Evolutionary conservation across 2,113 vertebrate species (phyloP).

Genomic region (Anguilla japonica): DNA sequence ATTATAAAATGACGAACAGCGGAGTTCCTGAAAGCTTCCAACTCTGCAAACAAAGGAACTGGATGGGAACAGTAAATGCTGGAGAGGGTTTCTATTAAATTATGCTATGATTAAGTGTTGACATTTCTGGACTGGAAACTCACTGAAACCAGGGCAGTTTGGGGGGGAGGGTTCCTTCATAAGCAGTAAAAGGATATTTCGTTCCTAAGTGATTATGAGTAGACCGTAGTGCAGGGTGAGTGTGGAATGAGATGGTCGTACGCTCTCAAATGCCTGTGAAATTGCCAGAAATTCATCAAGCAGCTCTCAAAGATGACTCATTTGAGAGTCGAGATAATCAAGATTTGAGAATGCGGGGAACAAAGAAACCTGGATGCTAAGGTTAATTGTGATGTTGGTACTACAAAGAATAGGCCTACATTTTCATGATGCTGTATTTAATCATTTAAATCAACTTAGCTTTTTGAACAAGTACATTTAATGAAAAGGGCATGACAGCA

Average conservation of each 20-base stretch:
- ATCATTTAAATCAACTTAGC: background rate
- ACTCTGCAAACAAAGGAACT: conserved; percentile 61
- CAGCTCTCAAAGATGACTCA: background rate
- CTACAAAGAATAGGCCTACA: background rate
- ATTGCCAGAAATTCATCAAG: conserved; percentile 48
- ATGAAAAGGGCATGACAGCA: background rate
- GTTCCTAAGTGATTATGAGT: conserved; percentile 57
- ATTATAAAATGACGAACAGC: conserved; percentile 50
- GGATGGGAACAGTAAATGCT: conserved; percentile 49
- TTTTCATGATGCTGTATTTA: background rate
- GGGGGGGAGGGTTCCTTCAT: conserved; percentile 51
- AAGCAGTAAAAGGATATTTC: conserved; percentile 53
- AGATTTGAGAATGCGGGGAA: background rate
- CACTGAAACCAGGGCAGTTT: conserved; percentile 58
- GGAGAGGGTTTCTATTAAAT: conserved; percentile 66
- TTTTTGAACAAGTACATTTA: background rate
- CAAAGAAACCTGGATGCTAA: background rate
- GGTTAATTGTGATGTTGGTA: background rate
- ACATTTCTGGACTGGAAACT: conserved; percentile 76
- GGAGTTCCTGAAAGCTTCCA: conserved; percentile 49
- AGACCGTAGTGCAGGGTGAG: conserved; percentile 56
- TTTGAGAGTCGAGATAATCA: background rate
- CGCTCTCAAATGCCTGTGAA: conserved; percentile 24
- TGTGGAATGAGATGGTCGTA: conserved; percentile 44
- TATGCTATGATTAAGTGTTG: conserved; percentile 70